These are phyloP conservation scores for Bovichtus diacanthus DNA, from an alignment of 2,797 vertebrate species.

Conservation along the genomic window DNA sequence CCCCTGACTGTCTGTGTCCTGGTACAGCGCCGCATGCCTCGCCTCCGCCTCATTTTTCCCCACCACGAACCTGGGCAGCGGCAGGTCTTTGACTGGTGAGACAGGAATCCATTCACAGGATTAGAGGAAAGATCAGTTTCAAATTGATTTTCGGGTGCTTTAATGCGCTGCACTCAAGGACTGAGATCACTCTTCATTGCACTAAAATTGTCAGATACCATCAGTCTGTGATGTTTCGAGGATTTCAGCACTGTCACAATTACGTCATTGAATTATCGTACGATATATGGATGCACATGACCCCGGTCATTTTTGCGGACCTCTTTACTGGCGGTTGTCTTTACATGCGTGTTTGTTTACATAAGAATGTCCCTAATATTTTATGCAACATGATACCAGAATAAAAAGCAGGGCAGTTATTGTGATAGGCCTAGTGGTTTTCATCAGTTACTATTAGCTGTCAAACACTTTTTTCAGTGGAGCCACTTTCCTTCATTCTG, in stretches of 20 bases:
- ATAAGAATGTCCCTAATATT: too few species aligned
- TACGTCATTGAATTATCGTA: too few species aligned
- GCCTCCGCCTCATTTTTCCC: constrained; percentile 96
- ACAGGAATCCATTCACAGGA: constrained; percentile 21
- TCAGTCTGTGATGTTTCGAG: not conserved
- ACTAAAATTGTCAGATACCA: not conserved
- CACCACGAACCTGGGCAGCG: constrained; percentile 93
- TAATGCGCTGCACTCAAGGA: not conserved
- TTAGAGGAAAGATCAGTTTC: constrained; percentile 19
- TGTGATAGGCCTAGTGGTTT: too few species aligned
- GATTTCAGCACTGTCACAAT: too few species aligned
- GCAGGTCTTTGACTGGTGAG: constrained; percentile 94
- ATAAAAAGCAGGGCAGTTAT: too few species aligned
- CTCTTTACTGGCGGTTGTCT: too few species aligned
- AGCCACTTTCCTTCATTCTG: not conserved
- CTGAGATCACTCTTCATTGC: not conserved
- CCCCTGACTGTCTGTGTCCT: constrained; percentile 92
- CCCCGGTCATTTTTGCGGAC: too few species aligned
- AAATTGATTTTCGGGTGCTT: constrained; percentile 3
- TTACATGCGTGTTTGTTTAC: too few species aligned
- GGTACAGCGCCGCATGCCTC: constrained; percentile 89
- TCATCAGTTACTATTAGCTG: not conserved
- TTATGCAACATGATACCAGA: too few species aligned
- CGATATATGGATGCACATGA: too few species aligned
- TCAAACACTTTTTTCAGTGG: not conserved